Percentiles rank a stretch among this genome's conserved stretches.
Evolutionary conservation across 2,113 vertebrate genomes (phyloP).

Genomic region (Micronisus gabar): DNA sequence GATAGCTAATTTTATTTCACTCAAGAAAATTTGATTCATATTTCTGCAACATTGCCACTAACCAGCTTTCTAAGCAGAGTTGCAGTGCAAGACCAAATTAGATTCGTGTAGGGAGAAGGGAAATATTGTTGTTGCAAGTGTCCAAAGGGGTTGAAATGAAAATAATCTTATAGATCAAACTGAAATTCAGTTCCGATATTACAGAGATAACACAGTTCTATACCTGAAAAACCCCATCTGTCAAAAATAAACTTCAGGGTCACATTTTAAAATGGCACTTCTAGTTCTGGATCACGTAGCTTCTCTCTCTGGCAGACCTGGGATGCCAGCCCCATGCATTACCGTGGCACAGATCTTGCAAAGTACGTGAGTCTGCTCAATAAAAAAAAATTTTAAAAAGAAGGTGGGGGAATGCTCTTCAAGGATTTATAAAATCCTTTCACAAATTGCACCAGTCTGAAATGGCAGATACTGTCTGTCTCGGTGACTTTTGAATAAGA

Average conservation of each 20-base stretch:
- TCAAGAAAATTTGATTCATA: constrained; percentile 49
- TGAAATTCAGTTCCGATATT: constrained; percentile 51
- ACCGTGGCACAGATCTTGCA: neutral
- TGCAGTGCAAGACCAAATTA: constrained; percentile 36
- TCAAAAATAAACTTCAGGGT: constrained; percentile 13
- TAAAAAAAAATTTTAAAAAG: neutral
- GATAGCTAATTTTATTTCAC: constrained; percentile 40
- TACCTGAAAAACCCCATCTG: constrained; percentile 18
- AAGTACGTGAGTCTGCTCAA: neutral
- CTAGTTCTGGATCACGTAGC: neutral
- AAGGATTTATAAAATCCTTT: neutral
- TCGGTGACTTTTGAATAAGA: neutral
- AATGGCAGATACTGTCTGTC: neutral
- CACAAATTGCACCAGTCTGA: neutral
- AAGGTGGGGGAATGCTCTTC: neutral
- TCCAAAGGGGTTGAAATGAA: constrained; percentile 44
- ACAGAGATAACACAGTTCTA: constrained; percentile 6
- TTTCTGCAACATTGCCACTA: constrained; percentile 27
- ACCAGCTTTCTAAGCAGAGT: constrained; percentile 52
- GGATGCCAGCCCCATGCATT: neutral
- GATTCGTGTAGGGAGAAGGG: constrained; percentile 18
- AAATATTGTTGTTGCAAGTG: constrained; percentile 34
- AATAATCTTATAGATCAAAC: constrained; percentile 60
- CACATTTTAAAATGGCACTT: constrained; percentile 4
- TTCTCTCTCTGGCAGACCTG: neutral